Percentiles rank a stretch among this genome's conserved stretches.
These are phyloP conservation scores for Cyprinodon tularosa DNA, from an alignment of 2,113 vertebrate genomes.

Conservation along the genomic window DNA sequence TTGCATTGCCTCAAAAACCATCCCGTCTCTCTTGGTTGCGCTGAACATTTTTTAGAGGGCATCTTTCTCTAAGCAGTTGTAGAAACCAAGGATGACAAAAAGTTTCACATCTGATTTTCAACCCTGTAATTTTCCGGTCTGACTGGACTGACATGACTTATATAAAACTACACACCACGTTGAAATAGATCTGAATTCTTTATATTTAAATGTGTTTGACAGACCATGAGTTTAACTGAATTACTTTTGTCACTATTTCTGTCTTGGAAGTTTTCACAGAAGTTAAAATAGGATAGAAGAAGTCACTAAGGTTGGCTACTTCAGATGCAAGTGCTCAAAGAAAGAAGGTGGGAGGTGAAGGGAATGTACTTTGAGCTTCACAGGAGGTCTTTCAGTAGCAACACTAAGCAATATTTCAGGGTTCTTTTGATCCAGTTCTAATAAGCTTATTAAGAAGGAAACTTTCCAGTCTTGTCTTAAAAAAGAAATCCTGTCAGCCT, in stretches of 20 bases:
- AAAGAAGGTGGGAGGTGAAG: not conserved
- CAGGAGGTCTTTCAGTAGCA: not conserved
- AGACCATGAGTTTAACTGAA: not conserved
- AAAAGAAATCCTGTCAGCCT: not conserved
- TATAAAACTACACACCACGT: slow-evolving; percentile 21
- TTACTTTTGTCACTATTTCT: not conserved
- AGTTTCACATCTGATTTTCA: slow-evolving; percentile 22
- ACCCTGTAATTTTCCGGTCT: slow-evolving; percentile 11
- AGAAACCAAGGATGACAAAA: slow-evolving; percentile 19
- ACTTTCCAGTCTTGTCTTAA: not conserved
- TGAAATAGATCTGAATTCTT: not conserved
- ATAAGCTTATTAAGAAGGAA: not conserved
- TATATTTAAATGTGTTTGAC: slow-evolving; percentile 1
- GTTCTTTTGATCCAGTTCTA: not conserved
- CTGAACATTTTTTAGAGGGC: slow-evolving; percentile 9
- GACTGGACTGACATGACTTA: slow-evolving; percentile 14
- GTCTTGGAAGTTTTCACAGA: not conserved
- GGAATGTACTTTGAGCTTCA: not conserved
- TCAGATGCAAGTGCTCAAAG: not conserved
- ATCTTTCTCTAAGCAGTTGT: slow-evolving; percentile 16
- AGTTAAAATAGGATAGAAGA: too few species aligned
- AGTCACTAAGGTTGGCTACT: too few species aligned
- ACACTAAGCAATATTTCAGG: not conserved
- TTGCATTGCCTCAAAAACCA: not conserved
- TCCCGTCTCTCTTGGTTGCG: not conserved